Percentiles rank a stretch among this genome's conserved stretches.
phyloP scores from a whole-genome alignment of 2,888 invertebrate species.

The Morpho deidamia region DNA sequence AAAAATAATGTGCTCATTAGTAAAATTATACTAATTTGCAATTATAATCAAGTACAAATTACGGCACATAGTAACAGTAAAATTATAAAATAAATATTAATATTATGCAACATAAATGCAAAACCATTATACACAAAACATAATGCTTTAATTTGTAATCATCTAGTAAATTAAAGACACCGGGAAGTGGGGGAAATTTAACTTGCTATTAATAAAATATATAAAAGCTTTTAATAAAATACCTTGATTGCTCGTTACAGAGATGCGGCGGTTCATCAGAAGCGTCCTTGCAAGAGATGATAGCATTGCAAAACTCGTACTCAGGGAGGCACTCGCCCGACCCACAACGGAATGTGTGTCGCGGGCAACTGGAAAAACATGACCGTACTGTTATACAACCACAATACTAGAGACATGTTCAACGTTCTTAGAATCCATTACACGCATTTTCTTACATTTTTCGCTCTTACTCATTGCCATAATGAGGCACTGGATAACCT shows the following conservation, averaged over 20 bases:
- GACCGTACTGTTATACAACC: constrained; percentile 15
- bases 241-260: constrained; percentile 81
- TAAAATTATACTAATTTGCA: too few species aligned
- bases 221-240: constrained; percentile 5
- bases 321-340: constrained; percentile 93
- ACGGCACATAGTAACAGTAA: too few species aligned
- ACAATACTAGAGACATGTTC: constrained; percentile 3
- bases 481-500: neutral
- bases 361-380: constrained; percentile 80
- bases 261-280: constrained; percentile 92
- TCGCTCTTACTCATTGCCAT: neutral
- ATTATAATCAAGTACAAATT: too few species aligned
- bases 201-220: too few species aligned
- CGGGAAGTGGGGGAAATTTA: too few species aligned
- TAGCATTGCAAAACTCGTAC: constrained; percentile 95
- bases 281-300: constrained; percentile 91
- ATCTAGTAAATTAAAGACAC: too few species aligned
- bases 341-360: constrained; percentile 89
- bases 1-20: too few species aligned
- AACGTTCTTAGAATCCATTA: constrained; percentile 12
- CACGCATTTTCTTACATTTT: constrained; percentile 11
- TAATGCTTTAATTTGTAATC: too few species aligned
- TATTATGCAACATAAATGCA: too few species aligned
- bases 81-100: too few species aligned
- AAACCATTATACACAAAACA: too few species aligned